Evolutionary conservation across 2,113 vertebrate genomes (phyloP).

Genomic region (Desmodus rotundus): DNA sequence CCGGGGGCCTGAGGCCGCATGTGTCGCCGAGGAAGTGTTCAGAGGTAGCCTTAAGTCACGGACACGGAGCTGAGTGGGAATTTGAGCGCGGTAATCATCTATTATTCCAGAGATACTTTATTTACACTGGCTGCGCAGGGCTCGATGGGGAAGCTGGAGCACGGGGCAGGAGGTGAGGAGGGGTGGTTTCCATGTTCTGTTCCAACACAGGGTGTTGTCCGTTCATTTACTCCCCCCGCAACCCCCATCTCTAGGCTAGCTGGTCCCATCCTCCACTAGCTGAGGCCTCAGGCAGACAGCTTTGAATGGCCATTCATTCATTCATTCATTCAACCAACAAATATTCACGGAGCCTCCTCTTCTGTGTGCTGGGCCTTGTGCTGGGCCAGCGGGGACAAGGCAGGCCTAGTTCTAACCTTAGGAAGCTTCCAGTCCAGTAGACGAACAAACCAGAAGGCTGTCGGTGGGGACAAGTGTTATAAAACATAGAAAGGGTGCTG

Average conservation of each 20-base stretch:
- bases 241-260: fast-evolving
- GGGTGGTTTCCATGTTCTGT: neutral
- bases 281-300: neutral
- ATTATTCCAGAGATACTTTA: neutral
- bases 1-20: fast-evolving
- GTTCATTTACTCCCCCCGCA: fast-evolving
- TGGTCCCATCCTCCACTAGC: fast-evolving
- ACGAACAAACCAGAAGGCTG: neutral
- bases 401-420: neutral
- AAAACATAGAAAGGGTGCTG: fast-evolving
- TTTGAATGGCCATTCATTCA: neutral
- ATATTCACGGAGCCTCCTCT: neutral
- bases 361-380: neutral
- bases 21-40: neutral
- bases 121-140: neutral
- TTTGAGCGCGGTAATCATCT: neutral
- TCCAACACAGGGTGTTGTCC: fast-evolving
- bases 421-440: neutral
- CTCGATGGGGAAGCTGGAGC: neutral
- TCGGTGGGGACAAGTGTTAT: neutral
- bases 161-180: neutral
- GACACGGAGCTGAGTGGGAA: neutral
- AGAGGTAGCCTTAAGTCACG: neutral
- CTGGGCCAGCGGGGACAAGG: neutral
- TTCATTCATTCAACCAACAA: neutral